phyloP scores from a whole-genome alignment of 2,113 vertebrate genomes.

The Sarotherodon lohbergeri region DNA sequence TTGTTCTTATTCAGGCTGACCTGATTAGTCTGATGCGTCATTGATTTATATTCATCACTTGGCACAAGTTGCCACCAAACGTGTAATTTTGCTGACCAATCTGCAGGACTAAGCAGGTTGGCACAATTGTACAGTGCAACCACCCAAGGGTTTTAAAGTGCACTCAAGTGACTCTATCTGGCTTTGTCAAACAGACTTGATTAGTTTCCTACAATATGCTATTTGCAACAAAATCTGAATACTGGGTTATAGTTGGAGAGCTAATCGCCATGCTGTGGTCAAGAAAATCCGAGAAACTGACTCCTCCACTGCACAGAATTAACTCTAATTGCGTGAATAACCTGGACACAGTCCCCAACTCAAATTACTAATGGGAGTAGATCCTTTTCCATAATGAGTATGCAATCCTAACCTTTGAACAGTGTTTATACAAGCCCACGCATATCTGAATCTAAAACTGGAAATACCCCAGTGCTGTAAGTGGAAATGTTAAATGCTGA shows the following conservation, averaged over 20 bases:
- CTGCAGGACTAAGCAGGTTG: accelerated
- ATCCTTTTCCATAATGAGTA: too few relatives aligned
- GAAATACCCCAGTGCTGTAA: too few relatives aligned
- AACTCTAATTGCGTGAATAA: too few relatives aligned
- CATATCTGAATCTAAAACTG: background rate
- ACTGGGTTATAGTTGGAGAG: background rate
- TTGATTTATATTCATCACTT: background rate
- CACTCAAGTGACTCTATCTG: background rate
- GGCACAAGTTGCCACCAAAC: background rate
- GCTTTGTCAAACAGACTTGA: accelerated
- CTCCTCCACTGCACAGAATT: too few relatives aligned
- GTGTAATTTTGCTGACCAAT: background rate
- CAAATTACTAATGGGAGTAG: too few relatives aligned
- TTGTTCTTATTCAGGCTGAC: background rate
- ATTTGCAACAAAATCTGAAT: background rate
- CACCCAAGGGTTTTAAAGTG: background rate
- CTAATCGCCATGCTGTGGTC: background rate
- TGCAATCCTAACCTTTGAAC: too few relatives aligned
- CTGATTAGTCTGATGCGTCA: background rate
- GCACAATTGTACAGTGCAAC: background rate
- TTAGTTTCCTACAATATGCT: background rate
- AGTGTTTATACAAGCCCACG: background rate
- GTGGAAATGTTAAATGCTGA: too few relatives aligned
- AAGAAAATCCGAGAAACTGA: background rate
- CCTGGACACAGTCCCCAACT: too few relatives aligned